Conservation (phyloP, 2,888 invertebrate species). For the Perizoma flavofasciatum region DNA sequence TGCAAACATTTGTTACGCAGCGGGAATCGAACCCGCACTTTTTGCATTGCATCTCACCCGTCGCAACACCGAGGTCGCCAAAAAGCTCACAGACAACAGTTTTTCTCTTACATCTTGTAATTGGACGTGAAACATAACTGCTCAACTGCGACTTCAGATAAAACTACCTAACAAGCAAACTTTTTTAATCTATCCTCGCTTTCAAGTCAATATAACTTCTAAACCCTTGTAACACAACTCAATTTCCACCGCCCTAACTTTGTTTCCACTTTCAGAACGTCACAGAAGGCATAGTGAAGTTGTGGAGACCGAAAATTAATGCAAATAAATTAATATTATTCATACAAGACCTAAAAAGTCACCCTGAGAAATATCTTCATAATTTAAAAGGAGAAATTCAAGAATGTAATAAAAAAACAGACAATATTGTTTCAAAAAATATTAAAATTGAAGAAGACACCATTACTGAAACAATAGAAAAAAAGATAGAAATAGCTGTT, state of each 20-base stretch:
- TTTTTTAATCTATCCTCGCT: slow-evolving; percentile 36
- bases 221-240: background rate
- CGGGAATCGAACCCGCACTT: no score
- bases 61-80: no score
- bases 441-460: slow-evolving; percentile 13
- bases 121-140: slow-evolving; percentile 22
- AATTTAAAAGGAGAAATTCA: slow-evolving; percentile 7
- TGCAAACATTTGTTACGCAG: no score
- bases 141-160: slow-evolving; percentile 25
- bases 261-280: slow-evolving; percentile 58
- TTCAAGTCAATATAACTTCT: slow-evolving; percentile 9
- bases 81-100: background rate
- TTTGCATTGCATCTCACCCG: no score
- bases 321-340: slow-evolving; percentile 66
- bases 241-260: slow-evolving; percentile 6
- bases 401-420: background rate
- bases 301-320: slow-evolving; percentile 69
- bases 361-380: slow-evolving; percentile 59
- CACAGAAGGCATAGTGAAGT: slow-evolving; percentile 69
- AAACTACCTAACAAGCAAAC: slow-evolving; percentile 42
- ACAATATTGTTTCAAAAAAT: background rate
- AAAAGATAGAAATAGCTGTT: slow-evolving; percentile 24
- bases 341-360: slow-evolving; percentile 60
- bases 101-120: slow-evolving; percentile 13
- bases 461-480: slow-evolving; percentile 12